Evolutionary conservation across 2,888 invertebrate genomes (phyloP).

Genomic region (Andrena hattorfiana): DNA sequence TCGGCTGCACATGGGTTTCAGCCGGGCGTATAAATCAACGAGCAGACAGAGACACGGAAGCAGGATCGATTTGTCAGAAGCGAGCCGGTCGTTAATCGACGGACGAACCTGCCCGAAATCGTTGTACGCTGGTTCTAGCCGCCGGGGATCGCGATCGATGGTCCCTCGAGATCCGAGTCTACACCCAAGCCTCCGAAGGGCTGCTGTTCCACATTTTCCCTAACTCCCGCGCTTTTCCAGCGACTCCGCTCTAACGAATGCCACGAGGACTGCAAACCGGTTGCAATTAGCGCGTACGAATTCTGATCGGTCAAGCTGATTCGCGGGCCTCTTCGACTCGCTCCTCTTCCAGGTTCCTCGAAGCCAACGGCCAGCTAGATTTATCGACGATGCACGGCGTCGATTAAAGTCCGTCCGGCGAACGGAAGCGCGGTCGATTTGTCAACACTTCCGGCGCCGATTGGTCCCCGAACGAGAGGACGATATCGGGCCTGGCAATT

Average conservation of each 20-base stretch:
- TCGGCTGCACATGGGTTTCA: slow-evolving; percentile 11
- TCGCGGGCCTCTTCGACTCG: not conserved
- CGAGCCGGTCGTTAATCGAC: slow-evolving; percentile 54
- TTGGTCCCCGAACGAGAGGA: slow-evolving; percentile 11
- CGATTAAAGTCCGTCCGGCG: slow-evolving; percentile 30
- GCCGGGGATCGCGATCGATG: slow-evolving; percentile 56
- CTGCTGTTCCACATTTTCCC: slow-evolving; percentile 3
- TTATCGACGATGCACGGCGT: slow-evolving; percentile 14
- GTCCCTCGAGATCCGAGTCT: slow-evolving; percentile 50
- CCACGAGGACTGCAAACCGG: slow-evolving; percentile 12
- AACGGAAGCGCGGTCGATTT: slow-evolving; percentile 54
- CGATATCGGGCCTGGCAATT: slow-evolving; percentile 26
- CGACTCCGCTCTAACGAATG: slow-evolving; percentile 32
- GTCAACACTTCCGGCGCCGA: slow-evolving; percentile 49
- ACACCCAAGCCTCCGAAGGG: slow-evolving; percentile 29
- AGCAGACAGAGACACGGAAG: slow-evolving; percentile 49
- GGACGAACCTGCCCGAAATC: slow-evolving; percentile 49
- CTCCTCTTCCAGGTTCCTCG: not conserved
- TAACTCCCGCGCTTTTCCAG: slow-evolving; percentile 19
- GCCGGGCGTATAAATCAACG: slow-evolving; percentile 46
- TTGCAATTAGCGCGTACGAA: slow-evolving; percentile 40
- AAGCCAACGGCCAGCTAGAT: slow-evolving; percentile 5
- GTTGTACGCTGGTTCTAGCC: slow-evolving; percentile 34
- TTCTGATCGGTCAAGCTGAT: slow-evolving; percentile 25
- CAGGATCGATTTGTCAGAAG: slow-evolving; percentile 59